A percentile compares a stretch with the other conserved stretches of the same genome.
These are phyloP conservation scores for Heliconius ismenius DNA, from an alignment of 2,888 invertebrate species.

Conservation along the genomic window DNA sequence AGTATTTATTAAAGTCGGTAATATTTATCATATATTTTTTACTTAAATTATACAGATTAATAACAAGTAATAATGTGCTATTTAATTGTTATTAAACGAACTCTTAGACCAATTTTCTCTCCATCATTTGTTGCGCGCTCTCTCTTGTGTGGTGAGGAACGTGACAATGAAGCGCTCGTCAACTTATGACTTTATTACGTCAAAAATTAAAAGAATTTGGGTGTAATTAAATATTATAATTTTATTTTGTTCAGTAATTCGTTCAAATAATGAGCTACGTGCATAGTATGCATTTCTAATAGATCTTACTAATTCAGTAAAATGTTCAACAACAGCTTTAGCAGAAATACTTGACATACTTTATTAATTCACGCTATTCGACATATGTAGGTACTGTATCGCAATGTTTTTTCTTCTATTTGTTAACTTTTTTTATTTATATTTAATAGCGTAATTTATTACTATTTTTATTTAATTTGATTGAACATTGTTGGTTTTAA, in stretches of 20 bases:
- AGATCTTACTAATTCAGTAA: constrained; percentile 11
- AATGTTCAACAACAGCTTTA: constrained; percentile 16
- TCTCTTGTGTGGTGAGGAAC: too few species aligned
- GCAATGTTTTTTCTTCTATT: background rate
- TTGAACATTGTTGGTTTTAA: too few species aligned
- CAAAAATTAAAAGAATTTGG: too few species aligned
- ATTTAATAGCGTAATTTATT: background rate
- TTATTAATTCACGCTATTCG: constrained; percentile 11
- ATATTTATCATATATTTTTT: too few species aligned
- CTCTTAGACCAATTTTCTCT: too few species aligned
- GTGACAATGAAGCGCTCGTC: too few species aligned
- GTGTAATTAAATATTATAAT: background rate
- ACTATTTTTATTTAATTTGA: background rate
- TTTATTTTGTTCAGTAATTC: background rate
- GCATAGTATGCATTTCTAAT: background rate
- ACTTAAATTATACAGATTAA: too few species aligned
- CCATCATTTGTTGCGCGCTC: too few species aligned
- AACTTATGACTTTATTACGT: too few species aligned
- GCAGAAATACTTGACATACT: constrained; percentile 22
- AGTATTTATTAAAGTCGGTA: too few species aligned
- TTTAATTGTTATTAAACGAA: too few species aligned
- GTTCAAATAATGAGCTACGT: background rate
- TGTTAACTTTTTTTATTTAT: background rate
- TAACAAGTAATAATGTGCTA: too few species aligned
- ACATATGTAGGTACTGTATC: background rate